phyloP scores from a whole-genome alignment of 1,140 invertebrate genomes.

The Drosophila teissieri region DNA sequence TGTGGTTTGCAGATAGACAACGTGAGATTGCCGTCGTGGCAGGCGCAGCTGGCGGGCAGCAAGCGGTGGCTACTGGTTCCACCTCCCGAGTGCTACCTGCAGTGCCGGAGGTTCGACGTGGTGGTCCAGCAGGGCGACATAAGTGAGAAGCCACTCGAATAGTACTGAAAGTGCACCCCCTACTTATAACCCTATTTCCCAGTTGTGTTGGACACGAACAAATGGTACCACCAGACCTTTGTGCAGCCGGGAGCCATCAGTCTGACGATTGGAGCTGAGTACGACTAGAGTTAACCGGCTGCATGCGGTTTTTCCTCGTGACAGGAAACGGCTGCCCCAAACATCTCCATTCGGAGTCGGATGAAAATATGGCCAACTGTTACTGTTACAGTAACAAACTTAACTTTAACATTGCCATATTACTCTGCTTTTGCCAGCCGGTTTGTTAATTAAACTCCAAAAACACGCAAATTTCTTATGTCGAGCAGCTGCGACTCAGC shows the following conservation, averaged over 20 bases:
- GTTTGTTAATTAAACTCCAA: constrained; percentile 75
- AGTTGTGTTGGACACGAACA: constrained; percentile 97
- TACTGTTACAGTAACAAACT: constrained; percentile 62
- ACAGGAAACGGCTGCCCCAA: constrained; percentile 47
- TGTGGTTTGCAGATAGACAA: constrained; percentile 91
- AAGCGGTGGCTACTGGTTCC: constrained; percentile 95
- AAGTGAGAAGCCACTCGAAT: constrained; percentile 86
- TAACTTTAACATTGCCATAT: constrained; percentile 68
- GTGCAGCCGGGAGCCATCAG: constrained; percentile 95
- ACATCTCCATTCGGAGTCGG: constrained; percentile 39
- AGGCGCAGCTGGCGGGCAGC: constrained; percentile 94
- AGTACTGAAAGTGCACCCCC: constrained; percentile 56
- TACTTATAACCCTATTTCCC: no score
- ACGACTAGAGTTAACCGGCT: constrained; percentile 88
- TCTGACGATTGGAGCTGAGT: constrained; percentile 98
- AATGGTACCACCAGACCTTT: constrained; percentile 96
- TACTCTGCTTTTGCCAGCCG: constrained; percentile 56
- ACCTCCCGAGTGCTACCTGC: constrained; percentile 93
- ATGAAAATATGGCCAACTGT: constrained; percentile 44
- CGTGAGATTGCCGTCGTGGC: constrained; percentile 96
- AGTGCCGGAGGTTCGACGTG: constrained; percentile 89
- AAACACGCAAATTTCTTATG: constrained; percentile 72
- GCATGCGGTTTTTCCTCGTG: constrained; percentile 42
- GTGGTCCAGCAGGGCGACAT: constrained; percentile 94
- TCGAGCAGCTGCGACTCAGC: constrained; percentile 18